These are phyloP conservation scores for Sialis lutaria DNA, from an alignment of 2,888 invertebrate species.

Conservation along the genomic window DNA sequence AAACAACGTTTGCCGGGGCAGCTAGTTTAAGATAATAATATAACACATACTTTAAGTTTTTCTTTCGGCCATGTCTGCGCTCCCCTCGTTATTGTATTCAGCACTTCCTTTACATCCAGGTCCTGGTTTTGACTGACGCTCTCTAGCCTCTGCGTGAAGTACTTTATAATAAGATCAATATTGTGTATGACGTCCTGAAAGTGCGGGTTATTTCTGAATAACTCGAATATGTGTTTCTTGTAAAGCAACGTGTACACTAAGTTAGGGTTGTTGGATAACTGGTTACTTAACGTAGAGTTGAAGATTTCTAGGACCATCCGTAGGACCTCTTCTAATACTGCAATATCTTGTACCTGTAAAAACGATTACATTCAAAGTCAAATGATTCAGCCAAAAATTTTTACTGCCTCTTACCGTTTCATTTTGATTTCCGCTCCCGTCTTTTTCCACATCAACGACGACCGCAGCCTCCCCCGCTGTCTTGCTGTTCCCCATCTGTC, in stretches of 20 bases:
- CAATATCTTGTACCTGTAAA: constrained; percentile 65
- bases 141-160: constrained; percentile 47
- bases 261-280: constrained; percentile 75
- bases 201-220: constrained; percentile 70
- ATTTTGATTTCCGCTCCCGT: not conserved
- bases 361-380: constrained; percentile 1
- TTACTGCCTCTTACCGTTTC: constrained; percentile 4
- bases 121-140: constrained; percentile 38
- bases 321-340: constrained; percentile 87
- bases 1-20: too few species aligned
- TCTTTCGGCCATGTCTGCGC: constrained; percentile 90
- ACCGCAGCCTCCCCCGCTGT: constrained; percentile 7
- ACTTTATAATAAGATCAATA: constrained; percentile 73
- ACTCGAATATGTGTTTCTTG: constrained; percentile 76
- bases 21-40: too few species aligned
- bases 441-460: constrained; percentile 1
- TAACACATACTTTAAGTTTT: constrained; percentile 59
- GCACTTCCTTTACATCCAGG: constrained; percentile 72
- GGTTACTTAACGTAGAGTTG: constrained; percentile 84
- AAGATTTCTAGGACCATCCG: constrained; percentile 94
- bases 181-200: constrained; percentile 91
- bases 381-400: not conserved
- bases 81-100: constrained; percentile 77
- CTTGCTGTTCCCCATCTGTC: constrained; percentile 26
- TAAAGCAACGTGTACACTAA: constrained; percentile 91